Conservation (phyloP, 2,113 vertebrate genomes). For the Caranx ignobilis region DNA sequence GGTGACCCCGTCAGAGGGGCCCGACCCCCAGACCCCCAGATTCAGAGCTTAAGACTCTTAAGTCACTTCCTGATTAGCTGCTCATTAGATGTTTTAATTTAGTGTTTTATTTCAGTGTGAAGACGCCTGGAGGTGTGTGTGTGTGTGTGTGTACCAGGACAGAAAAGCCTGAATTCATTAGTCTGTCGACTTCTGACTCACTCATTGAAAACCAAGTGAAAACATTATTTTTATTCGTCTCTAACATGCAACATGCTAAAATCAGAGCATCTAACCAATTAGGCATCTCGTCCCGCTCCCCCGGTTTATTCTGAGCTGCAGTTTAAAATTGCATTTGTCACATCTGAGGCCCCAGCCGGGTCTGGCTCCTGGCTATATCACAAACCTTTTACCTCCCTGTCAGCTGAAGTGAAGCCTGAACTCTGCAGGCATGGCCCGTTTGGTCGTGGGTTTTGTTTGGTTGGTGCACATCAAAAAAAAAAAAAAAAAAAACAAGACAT, state of each 20-base stretch:
- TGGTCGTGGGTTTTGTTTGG: neutral
- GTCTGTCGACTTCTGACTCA: constrained; percentile 37
- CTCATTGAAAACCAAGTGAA: constrained; percentile 44
- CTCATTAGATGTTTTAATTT: neutral
- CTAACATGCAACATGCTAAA: neutral
- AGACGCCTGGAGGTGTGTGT: neutral
- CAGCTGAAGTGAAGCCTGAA: constrained; percentile 46
- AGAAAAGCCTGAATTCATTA: neutral
- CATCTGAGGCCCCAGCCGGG: constrained; percentile 7
- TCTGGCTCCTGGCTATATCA: constrained; percentile 49
- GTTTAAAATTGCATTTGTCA: constrained; percentile 34
- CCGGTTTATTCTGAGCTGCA: constrained; percentile 27
- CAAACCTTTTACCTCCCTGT: constrained; percentile 57
- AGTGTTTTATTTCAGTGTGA: neutral
- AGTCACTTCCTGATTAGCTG: too few species aligned
- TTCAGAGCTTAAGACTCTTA: too few species aligned
- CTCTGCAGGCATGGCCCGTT: constrained; percentile 50
- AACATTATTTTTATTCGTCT: constrained; percentile 10
- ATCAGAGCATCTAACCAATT: constrained; percentile 24
- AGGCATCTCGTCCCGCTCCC: constrained; percentile 3
- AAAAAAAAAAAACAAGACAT: constrained; percentile 10
- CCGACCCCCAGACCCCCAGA: too few species aligned
- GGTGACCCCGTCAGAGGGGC: too few species aligned
- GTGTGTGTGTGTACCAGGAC: neutral
- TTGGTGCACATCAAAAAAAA: constrained; percentile 13